Evolutionary conservation across 2,113 vertebrate genomes (phyloP), one percentile per base, ranked within the genome.

Genomic region (Ranitomeya variabilis): DNA sequence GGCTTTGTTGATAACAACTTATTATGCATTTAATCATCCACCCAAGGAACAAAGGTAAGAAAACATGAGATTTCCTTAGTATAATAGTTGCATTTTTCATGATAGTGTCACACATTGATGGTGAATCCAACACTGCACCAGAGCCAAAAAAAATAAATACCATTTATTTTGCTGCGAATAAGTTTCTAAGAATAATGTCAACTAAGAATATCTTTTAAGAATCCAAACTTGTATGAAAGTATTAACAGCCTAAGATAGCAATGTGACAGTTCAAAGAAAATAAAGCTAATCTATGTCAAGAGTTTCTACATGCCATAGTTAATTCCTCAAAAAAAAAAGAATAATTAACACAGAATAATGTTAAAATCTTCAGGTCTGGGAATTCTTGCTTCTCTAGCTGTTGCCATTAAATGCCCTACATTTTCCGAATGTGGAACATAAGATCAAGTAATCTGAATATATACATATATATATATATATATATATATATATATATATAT

Each of bases 251-350:
- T 64, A 66, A 89, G 91, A 91, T 89, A 54, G 80, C 85, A 89
- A 71, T 45, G 91, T 90, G 81, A 87, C 69, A 69, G 83, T 92
- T 92, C 90, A 94, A 91, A 90, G 69, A 87, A 88, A 78, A 88
- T 67, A 90, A 86, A 91, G 69, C 90, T 82, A 87, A 90, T 60
- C 91, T 83, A 83, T 85, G 89, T 90, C 90, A 86, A 91, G 89
- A 88, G 81, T 90, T 92, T 92, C 83, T 79, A 55, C 89, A 52
- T 76, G 89, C 89, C 88, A 79, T 78, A 80, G 2, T 31, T 91
- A 60, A 89, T 91, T 91, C 89, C 71, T 87, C 31, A 79, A 86
- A 90, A 45, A 90, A 45, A 45, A 91, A 88, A 51, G 74, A 91
- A 91, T 90, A 92, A 92, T 82, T 90, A 91, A 86, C 78, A 90